Evolutionary conservation across 2,888 invertebrate species (phyloP), one percentile per base, ranked within the genome.

Genomic region (Capitulum mitella): DNA sequence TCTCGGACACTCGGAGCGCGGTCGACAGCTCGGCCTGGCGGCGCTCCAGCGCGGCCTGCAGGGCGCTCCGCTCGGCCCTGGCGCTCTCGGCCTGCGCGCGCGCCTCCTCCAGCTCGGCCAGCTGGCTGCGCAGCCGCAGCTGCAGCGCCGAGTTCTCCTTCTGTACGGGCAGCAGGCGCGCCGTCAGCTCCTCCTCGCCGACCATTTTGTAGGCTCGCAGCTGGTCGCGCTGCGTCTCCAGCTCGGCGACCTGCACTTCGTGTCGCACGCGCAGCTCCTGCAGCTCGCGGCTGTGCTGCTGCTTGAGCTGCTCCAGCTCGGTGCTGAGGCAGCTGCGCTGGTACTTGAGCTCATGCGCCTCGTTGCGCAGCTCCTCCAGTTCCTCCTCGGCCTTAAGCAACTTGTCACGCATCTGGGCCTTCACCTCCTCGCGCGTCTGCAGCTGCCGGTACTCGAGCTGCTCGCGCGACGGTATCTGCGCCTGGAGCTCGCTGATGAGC

Each of bases 391-490:
- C 70, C 37, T 70, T 70, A 26, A 70, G 40, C 40, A 70, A 40
- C 26, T 70, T 70, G 40, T 70, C 70, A 26, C 70, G 70, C 70
- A 70, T 70, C 70, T 70, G 70, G 8, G 70, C 70, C 40, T 70
- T 70, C 37, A 70, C 70, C 70, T 70, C 70, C 40, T 70, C 70
- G 37, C 70, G 70, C 10, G 70, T 40, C 70, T 70, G 70, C 26
- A 70, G 70, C 40, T 70, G 70, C 22, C 26, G 70, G 26, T 70
- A 70, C 40, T 70, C 70, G 37, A 70, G 70, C 22, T 70, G 70
- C 40, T 70, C 70, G 70, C 70, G 70, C 40, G 70, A 70, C 37
- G 70, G 70, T 22, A 70, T 70, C 70, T 70, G 70, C 40, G 70
- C 70, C 37, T 70, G 70, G 26, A 70, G 40, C 70, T 70, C 40